These are phyloP conservation scores for Clarias batrachus DNA, from an alignment of 2,113 vertebrate genomes.

Conservation along the genomic window DNA sequence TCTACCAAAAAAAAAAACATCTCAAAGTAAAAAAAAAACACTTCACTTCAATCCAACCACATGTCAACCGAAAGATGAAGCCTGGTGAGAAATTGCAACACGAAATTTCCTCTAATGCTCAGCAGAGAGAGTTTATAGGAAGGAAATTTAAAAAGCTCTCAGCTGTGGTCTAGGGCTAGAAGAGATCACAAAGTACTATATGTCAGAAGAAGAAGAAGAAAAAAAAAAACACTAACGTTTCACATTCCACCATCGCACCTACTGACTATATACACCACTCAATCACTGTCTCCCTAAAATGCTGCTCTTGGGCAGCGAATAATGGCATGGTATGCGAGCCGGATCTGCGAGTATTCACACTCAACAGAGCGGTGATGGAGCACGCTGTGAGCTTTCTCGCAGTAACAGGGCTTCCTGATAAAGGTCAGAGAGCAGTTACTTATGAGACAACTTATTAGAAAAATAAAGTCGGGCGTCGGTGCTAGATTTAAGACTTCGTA, in stretches of 20 bases:
- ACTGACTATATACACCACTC: conserved; percentile 28
- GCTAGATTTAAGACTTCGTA: conserved; percentile 42
- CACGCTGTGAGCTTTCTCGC: conserved; percentile 17
- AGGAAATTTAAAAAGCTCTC: neutral
- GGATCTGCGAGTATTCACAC: conserved; percentile 23
- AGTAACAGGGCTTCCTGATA: conserved; percentile 11
- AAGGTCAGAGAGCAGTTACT: conserved; percentile 37
- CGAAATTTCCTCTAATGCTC: neutral
- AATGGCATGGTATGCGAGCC: conserved; percentile 12
- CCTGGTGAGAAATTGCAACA: neutral
- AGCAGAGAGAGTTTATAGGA: conserved; percentile 10
- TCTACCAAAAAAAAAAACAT: conserved; percentile 6
- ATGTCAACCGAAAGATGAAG: neutral
- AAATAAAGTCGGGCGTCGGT: conserved; percentile 34
- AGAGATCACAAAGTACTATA: conserved; percentile 21
- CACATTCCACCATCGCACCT: conserved; percentile 26
- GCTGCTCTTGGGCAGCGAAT: conserved; percentile 23
- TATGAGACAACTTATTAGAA: conserved; percentile 38
- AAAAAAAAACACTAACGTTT: conserved; percentile 34
- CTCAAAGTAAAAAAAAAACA: neutral
- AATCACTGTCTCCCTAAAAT: conserved; percentile 36
- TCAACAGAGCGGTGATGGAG: conserved; percentile 35
- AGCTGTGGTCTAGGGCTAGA: conserved; percentile 25
- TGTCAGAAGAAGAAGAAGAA: neutral
- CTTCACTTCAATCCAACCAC: neutral